phyloP scores from a whole-genome alignment of 2,888 invertebrate species.

The Megalurothrips usitatus region DNA sequence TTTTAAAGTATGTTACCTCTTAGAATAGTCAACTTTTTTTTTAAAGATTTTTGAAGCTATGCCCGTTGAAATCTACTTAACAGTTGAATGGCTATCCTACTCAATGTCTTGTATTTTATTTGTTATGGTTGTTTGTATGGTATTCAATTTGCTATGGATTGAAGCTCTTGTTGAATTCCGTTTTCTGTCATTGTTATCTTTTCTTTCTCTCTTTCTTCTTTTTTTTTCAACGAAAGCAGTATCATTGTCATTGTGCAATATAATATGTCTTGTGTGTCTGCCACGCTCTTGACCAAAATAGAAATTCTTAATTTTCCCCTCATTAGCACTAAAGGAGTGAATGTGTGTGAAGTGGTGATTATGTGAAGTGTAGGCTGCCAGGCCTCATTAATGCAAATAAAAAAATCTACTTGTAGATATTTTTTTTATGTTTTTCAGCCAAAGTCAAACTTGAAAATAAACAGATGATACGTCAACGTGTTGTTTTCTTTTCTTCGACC shows the following conservation, averaged over 20 bases:
- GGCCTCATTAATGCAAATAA: not conserved
- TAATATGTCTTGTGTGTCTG: not conserved
- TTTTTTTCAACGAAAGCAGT: not conserved
- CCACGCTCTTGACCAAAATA: slow-evolving; percentile 20
- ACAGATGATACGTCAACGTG: not conserved
- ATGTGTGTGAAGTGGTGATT: not conserved
- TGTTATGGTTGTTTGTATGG: too few species aligned
- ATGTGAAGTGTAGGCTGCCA: not conserved
- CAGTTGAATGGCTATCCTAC: not conserved
- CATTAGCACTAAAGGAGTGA: slow-evolving; percentile 14
- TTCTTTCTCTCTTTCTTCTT: slow-evolving; percentile 27
- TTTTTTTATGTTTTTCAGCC: slow-evolving; percentile 27
- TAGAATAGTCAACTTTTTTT: not conserved
- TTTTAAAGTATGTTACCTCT: not conserved
- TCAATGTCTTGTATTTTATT: not conserved
- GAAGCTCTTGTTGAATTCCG: not conserved
- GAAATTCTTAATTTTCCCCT: not conserved
- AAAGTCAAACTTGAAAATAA: slow-evolving; percentile 23
- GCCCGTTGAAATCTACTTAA: not conserved
- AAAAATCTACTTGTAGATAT: slow-evolving; percentile 27
- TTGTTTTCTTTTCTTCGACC: too few species aligned
- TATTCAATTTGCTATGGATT: too few species aligned
- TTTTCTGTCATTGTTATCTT: slow-evolving; percentile 15
- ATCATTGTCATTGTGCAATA: slow-evolving; percentile 14
- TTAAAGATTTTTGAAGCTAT: not conserved